These are phyloP conservation scores for Thaleichthys pacificus DNA, from an alignment of 2,797 vertebrate genomes.

Conservation along the genomic window DNA sequence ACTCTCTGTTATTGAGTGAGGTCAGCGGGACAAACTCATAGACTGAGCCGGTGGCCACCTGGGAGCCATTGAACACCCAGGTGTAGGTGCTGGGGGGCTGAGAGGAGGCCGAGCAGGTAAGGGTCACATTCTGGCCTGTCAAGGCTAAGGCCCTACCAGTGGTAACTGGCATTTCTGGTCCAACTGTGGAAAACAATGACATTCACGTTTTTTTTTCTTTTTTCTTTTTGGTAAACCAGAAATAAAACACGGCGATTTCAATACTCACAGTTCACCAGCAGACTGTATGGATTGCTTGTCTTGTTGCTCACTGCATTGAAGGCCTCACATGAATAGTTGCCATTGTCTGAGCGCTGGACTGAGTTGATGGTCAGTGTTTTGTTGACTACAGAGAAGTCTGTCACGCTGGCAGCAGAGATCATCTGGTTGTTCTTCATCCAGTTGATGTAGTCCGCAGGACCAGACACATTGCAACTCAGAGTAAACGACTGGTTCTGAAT, in stretches of 20 bases:
- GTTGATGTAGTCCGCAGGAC: conserved; percentile 35
- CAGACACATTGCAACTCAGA: conserved; percentile 59
- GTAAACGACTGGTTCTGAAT: conserved; percentile 45
- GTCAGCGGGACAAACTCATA: conserved; percentile 40
- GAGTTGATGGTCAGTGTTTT: conserved; percentile 40
- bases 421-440: conserved; percentile 58
- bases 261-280: not conserved
- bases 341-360: conserved; percentile 35
- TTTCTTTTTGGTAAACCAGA: not conserved
- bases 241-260: not conserved
- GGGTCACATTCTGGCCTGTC: conserved; percentile 54
- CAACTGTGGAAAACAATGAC: not conserved
- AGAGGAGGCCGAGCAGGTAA: conserved; percentile 58
- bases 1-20: conserved; percentile 49
- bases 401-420: conserved; percentile 44
- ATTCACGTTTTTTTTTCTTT: conserved; percentile 31
- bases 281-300: not conserved
- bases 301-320: conserved; percentile 26
- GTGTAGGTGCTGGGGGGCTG: conserved; percentile 53
- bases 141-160: not conserved
- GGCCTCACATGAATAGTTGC: conserved; percentile 36
- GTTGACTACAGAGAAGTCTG: conserved; percentile 27
- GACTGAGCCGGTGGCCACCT: conserved; percentile 29
- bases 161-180: not conserved
- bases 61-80: conserved; percentile 22